These are phyloP conservation scores for Paralvinella palmiformis DNA, from an alignment of 1,140 invertebrate species.

Conservation along the genomic window DNA sequence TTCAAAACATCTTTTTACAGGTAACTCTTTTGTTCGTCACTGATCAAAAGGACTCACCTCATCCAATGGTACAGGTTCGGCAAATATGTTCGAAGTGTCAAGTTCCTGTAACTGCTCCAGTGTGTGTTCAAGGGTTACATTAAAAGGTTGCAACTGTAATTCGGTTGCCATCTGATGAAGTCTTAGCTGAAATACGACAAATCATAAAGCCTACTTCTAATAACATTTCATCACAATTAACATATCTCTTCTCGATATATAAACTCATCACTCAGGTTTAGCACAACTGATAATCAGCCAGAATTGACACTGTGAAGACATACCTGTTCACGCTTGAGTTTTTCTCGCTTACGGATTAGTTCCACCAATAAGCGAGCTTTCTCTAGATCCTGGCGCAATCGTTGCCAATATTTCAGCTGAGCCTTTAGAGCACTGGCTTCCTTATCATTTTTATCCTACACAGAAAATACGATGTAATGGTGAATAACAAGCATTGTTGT, in stretches of 20 bases:
- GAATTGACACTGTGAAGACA: slow-evolving; percentile 29
- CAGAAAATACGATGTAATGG: no score
- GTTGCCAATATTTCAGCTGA: slow-evolving; percentile 91
- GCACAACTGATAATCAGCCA: neutral
- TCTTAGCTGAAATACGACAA: slow-evolving; percentile 53
- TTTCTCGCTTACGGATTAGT: slow-evolving; percentile 89
- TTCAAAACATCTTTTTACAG: no score
- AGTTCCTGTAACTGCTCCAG: slow-evolving; percentile 70
- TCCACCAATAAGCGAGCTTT: slow-evolving; percentile 87
- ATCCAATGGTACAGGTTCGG: slow-evolving; percentile 81
- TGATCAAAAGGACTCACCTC: slow-evolving; percentile 61
- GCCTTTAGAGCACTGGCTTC: slow-evolving; percentile 57
- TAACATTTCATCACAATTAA: neutral
- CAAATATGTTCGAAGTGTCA: slow-evolving; percentile 84
- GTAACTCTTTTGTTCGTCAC: no score
- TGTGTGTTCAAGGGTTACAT: slow-evolving; percentile 63
- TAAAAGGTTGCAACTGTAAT: slow-evolving; percentile 66
- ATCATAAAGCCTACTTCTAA: neutral
- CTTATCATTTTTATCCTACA: no score
- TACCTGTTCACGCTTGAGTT: slow-evolving; percentile 82
- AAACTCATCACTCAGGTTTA: no score
- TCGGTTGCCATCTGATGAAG: slow-evolving; percentile 74
- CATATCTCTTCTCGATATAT: no score
- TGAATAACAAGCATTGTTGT: no score
- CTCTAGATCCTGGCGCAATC: slow-evolving; percentile 89